phyloP scores from a whole-genome alignment of 2,113 vertebrate species.

The western clawed frog (Xenopus tropicalis) region UCB_Xtro_10.0 CM004443.2:151289501-151290000 shows the following conservation, averaged over 20 bases:
- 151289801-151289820: background rate
- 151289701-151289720: background rate
- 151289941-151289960: background rate
- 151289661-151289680: background rate
- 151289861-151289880: background rate
- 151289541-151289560: no score
- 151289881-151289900: conserved; percentile 10
- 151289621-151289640: no score
- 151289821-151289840: background rate
- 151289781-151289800: background rate
- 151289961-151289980: background rate
- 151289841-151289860: conserved; percentile 14
- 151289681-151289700: background rate
- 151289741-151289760: no score
- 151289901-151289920: conserved; percentile 4
- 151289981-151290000: background rate
- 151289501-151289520: no score
- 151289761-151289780: background rate
- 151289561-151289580: no score
- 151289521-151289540: no score
- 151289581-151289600: no score
- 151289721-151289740: background rate
- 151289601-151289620: no score
- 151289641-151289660: no score
- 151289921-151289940: conserved; percentile 13